phyloP scores from a whole-genome alignment of 2,797 vertebrate species.

The Ctenopoma kingsleyae region DNA sequence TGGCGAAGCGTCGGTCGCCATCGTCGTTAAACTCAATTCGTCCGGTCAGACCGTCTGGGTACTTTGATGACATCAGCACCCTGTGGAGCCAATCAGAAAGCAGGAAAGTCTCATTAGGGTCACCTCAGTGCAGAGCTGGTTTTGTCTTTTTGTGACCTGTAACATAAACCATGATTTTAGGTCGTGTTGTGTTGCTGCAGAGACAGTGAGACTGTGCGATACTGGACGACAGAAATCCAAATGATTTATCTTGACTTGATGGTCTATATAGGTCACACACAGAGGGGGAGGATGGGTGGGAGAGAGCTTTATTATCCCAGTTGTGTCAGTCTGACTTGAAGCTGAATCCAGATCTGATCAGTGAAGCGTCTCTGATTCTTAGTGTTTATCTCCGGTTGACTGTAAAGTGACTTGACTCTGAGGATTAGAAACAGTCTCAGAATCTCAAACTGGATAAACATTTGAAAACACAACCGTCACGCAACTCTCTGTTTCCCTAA shows the following conservation, averaged over 20 bases:
- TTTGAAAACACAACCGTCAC: neutral
- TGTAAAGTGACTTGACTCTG: neutral
- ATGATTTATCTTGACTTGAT: constrained; percentile 15
- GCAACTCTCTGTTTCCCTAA: neutral
- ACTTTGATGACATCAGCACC: constrained; percentile 97
- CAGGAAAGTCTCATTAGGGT: neutral
- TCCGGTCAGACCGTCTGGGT: constrained; percentile 93
- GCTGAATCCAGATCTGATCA: constrained; percentile 29
- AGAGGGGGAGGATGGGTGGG: constrained; percentile 5
- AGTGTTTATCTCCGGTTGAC: neutral
- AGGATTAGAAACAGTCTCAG: constrained; percentile 1
- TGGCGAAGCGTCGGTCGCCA: constrained; percentile 95
- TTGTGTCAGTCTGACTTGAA: constrained; percentile 22
- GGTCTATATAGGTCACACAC: constrained; percentile 20
- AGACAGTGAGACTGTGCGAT: neutral
- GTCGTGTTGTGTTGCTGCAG: constrained; percentile 12
- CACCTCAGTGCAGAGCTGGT: neutral
- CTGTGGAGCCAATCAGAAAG: constrained; percentile 76
- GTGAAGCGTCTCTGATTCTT: constrained; percentile 11
- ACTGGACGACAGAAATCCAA: neutral
- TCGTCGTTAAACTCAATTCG: constrained; percentile 97
- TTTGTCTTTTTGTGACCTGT: too few species aligned
- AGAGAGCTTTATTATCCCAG: constrained; percentile 11
- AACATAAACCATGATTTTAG: neutral
- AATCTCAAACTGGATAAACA: neutral